Conservation (phyloP, 2,797 vertebrate species). For the Gymnothorax javanicus region DNA sequence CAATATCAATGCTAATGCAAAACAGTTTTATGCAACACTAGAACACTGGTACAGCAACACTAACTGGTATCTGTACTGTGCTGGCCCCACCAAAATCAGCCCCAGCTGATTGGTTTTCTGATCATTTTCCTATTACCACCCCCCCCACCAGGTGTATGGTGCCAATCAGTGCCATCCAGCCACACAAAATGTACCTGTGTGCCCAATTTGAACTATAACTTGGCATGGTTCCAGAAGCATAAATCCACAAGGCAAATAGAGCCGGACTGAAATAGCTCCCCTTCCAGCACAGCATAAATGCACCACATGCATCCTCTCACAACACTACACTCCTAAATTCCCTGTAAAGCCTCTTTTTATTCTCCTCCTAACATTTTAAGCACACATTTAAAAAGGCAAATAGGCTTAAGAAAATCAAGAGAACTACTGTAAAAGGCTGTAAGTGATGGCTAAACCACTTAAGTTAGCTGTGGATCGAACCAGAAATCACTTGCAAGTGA, state of each 20-base stretch:
- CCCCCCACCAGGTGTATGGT: background rate
- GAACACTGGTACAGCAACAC: background rate
- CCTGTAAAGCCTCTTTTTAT: background rate
- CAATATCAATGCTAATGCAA: background rate
- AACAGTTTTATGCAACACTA: background rate
- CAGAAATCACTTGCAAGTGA: background rate
- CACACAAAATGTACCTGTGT: background rate
- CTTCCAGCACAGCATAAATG: background rate
- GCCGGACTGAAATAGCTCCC: background rate
- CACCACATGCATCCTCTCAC: background rate
- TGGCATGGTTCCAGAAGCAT: background rate
- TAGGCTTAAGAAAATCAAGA: background rate
- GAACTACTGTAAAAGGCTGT: background rate
- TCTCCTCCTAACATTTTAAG: background rate
- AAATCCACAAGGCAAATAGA: constrained; percentile 4
- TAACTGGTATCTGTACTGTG: background rate
- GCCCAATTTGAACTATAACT: background rate
- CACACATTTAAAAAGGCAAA: background rate
- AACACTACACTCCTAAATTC: background rate
- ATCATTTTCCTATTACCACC: background rate
- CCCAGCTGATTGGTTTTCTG: background rate
- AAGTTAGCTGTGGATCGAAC: background rate
- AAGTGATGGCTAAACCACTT: background rate
- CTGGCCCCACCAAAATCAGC: background rate
- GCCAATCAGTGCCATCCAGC: background rate